Evolutionary conservation across 2,888 invertebrate species (phyloP).

Genomic region (Papilio gigon): DNA sequence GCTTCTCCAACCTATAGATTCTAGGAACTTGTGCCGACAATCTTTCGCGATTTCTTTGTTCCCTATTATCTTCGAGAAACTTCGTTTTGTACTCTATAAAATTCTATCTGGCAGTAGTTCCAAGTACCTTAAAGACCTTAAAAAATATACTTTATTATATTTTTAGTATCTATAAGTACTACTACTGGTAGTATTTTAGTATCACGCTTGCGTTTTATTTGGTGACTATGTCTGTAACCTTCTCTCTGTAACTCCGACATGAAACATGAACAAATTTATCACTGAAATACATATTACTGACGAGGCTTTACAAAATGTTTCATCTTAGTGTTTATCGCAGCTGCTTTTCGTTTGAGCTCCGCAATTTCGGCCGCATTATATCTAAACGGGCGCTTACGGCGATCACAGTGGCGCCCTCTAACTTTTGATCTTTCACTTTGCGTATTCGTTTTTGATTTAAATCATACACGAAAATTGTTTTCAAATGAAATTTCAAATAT

Average conservation of each 20-base stretch:
- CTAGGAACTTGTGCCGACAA: background rate
- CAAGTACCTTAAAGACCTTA: background rate
- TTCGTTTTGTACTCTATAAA: background rate
- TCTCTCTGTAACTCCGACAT: background rate
- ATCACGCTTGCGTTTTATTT: background rate
- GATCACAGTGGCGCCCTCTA: background rate
- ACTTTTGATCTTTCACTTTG: slow-evolving; percentile 26
- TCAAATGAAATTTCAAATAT: slow-evolving; percentile 4
- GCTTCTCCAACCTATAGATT: background rate
- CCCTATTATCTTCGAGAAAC: background rate
- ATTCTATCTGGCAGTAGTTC: background rate
- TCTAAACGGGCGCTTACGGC: slow-evolving; percentile 20
- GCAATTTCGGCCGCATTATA: slow-evolving; percentile 21
- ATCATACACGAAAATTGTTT: slow-evolving; percentile 2
- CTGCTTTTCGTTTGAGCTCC: slow-evolving; percentile 11
- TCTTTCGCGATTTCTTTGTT: background rate
- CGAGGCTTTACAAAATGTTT: slow-evolving; percentile 8
- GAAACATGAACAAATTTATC: slow-evolving; percentile 5
- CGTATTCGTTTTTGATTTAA: background rate
- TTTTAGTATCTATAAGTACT: too few species aligned
- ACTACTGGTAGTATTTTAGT: too few species aligned
- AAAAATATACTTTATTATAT: too few species aligned
- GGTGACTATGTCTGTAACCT: background rate
- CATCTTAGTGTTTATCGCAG: slow-evolving; percentile 3
- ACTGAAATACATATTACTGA: background rate